Conservation (phyloP, 2,888 invertebrate genomes). For the Patella pellucida region DNA sequence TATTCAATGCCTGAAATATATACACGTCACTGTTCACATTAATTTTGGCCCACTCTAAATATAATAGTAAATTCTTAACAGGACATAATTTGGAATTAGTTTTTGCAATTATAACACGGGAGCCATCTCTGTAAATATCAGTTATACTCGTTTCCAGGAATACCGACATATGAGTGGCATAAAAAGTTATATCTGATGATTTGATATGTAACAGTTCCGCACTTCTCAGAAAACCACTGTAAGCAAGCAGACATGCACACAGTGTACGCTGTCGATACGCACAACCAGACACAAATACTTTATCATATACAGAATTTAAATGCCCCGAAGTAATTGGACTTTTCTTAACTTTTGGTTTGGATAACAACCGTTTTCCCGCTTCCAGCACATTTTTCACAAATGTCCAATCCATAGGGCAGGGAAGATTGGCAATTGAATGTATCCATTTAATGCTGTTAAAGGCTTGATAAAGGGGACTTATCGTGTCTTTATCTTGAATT, state of each 20-base stretch:
- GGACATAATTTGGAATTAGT: too few species aligned
- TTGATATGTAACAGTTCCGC: neutral
- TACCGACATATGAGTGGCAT: neutral
- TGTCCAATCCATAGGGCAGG: constrained; percentile 15
- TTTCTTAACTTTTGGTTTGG: constrained; percentile 18
- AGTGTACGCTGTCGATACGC: neutral
- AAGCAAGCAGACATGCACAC: neutral
- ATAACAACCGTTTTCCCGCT: constrained; percentile 15
- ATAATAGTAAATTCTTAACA: too few species aligned
- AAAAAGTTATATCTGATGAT: neutral
- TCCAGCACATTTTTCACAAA: constrained; percentile 18
- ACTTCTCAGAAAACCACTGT: neutral
- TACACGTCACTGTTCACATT: too few species aligned
- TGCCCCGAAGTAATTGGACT: constrained; percentile 14
- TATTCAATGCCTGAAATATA: too few species aligned
- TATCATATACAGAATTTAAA: neutral
- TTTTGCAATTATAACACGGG: too few species aligned
- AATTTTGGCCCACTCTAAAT: too few species aligned
- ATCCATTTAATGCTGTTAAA: constrained; percentile 23
- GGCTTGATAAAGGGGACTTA: constrained; percentile 16
- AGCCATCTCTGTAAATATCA: constrained; percentile 11
- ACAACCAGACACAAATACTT: neutral
- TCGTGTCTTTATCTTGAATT: constrained; percentile 18
- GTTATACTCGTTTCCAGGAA: neutral
- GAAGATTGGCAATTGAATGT: constrained; percentile 13